These are phyloP conservation scores for Limnephilus auricula DNA, from an alignment of 2,888 invertebrate species.

Conservation along the genomic window DNA sequence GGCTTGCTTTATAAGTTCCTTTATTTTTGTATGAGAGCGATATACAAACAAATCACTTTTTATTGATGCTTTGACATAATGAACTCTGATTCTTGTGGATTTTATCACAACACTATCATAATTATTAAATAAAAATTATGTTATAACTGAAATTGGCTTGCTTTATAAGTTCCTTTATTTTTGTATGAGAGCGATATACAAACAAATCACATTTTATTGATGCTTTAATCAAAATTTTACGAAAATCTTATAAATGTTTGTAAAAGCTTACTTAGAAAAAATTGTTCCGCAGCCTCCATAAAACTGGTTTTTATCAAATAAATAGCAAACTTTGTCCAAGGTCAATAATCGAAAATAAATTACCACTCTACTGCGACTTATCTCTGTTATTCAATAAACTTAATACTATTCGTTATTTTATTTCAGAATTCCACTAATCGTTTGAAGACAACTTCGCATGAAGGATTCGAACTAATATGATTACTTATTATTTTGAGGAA, in stretches of 20 bases:
- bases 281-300: background rate
- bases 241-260: background rate
- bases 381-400: background rate
- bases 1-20: too few species aligned
- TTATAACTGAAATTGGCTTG: too few species aligned
- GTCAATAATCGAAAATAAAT: background rate
- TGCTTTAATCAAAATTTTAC: background rate
- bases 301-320: background rate
- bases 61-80: too few species aligned
- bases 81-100: background rate
- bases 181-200: too few species aligned
- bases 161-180: background rate
- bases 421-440: background rate
- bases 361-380: background rate
- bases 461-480: background rate
- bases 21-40: too few species aligned
- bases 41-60: background rate
- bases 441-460: background rate
- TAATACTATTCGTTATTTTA: background rate
- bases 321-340: background rate
- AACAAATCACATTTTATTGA: background rate
- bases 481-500: background rate
- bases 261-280: background rate
- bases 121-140: background rate
- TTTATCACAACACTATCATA: background rate